Percentiles rank a stretch among this genome's conserved stretches.
Conservation (phyloP, 2,888 invertebrate species). For the Creontiades dilutus region DNA sequence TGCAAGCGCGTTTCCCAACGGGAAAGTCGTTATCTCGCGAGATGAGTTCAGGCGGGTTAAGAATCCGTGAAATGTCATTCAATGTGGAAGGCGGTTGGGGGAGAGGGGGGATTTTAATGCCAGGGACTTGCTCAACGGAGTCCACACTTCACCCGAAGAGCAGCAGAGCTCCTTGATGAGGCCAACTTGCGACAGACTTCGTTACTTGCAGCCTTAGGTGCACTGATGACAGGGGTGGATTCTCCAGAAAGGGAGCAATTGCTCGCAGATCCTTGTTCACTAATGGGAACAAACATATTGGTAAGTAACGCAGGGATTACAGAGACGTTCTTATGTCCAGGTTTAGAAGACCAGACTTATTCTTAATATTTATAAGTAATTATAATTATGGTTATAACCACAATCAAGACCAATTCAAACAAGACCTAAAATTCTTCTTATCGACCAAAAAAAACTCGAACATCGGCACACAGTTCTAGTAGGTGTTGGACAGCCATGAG, state of each 20-base stretch:
- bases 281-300: neutral
- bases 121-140: neutral
- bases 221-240: too few relatives aligned
- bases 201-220: conserved; percentile 1
- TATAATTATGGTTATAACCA: too few relatives aligned
- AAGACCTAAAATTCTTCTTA: too few relatives aligned
- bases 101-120: conserved; percentile 10
- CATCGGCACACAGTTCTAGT: too few relatives aligned
- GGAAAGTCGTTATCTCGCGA: conserved; percentile 15
- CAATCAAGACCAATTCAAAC: too few relatives aligned
- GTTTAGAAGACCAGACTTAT: too few relatives aligned
- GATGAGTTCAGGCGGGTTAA: conserved; percentile 33
- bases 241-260: too few relatives aligned
- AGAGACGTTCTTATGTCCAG: too few relatives aligned
- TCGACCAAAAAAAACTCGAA: too few relatives aligned
- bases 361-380: too few relatives aligned
- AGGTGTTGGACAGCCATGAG: too few relatives aligned
- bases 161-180: neutral
- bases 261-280: neutral
- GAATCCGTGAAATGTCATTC: conserved; percentile 36
- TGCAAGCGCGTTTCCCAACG: conserved; percentile 7
- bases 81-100: neutral
- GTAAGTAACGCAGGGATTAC: too few relatives aligned
- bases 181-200: conserved; percentile 16
- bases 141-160: neutral